A percentile compares a stretch with the other conserved stretches of the same genome.
These are phyloP conservation scores for Sarcoramphus papa DNA, from an alignment of 2,797 vertebrate genomes.

Conservation along the genomic window DNA sequence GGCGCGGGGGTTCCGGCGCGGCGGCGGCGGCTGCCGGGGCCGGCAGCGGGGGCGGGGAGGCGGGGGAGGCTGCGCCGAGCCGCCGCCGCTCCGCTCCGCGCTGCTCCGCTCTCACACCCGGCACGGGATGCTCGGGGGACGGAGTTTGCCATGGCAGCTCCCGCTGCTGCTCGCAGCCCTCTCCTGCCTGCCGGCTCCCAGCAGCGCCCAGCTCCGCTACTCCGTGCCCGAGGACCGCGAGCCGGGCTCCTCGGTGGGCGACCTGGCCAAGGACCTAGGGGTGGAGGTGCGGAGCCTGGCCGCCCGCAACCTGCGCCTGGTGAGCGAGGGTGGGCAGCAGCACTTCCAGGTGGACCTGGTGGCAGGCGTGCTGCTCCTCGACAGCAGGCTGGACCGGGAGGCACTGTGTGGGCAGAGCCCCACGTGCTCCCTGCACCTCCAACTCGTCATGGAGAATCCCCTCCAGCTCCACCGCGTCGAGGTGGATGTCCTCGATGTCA, in stretches of 20 bases:
- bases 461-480: conserved; percentile 76
- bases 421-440: conserved; percentile 71
- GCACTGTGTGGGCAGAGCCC: conserved; percentile 66
- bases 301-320: conserved; percentile 64
- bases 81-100: not conserved
- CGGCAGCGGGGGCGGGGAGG: not conserved
- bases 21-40: not conserved
- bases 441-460: conserved; percentile 76
- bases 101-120: not conserved
- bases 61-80: conserved; percentile 16
- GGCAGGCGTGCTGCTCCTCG: conserved; percentile 36
- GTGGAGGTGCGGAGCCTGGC: conserved; percentile 63
- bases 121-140: conserved; percentile 74
- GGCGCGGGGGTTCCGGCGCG: not conserved
- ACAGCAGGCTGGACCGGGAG: conserved; percentile 64
- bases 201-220: conserved; percentile 63
- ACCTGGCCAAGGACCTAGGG: conserved; percentile 71
- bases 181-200: conserved; percentile 1
- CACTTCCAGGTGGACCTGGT: conserved; percentile 70
- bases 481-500: conserved; percentile 76
- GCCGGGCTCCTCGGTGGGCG: conserved; percentile 67
- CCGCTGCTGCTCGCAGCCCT: conserved; percentile 78
- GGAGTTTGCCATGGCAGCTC: conserved; percentile 77
- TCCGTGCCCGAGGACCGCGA: conserved; percentile 65
- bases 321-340: conserved; percentile 61